Evolutionary conservation across 1,140 invertebrate species (phyloP).

Genomic region (Bombus ignitus): DNA sequence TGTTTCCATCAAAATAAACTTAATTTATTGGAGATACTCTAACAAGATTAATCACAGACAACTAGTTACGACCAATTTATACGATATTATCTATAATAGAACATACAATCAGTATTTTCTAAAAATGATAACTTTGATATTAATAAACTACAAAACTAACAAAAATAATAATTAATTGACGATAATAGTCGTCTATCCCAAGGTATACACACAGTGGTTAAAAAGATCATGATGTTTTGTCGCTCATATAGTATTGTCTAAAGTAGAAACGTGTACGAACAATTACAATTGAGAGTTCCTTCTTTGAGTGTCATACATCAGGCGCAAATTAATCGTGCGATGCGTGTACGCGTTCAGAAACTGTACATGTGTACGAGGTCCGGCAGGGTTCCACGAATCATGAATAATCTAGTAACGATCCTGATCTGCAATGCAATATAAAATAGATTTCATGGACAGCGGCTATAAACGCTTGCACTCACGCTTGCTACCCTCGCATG

Average conservation of each 20-base stretch:
- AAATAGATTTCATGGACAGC: slow-evolving; percentile 68
- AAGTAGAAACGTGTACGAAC: no score
- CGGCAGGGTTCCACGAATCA: slow-evolving; percentile 58
- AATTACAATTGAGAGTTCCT: neutral
- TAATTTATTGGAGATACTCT: neutral
- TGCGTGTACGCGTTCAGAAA: slow-evolving; percentile 13
- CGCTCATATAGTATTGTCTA: no score
- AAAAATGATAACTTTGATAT: neutral
- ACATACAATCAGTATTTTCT: neutral
- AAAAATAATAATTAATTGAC: neutral
- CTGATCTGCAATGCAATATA: slow-evolving; percentile 68
- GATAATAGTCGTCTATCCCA: no score
- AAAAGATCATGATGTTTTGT: no score
- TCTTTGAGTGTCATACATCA: neutral
- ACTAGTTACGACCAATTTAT: neutral
- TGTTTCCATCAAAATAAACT: neutral
- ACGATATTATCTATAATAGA: neutral
- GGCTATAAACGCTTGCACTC: slow-evolving; percentile 42
- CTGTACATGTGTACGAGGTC: neutral
- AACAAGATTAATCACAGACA: slow-evolving; percentile 4
- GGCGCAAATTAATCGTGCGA: slow-evolving; percentile 46
- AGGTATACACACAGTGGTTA: no score
- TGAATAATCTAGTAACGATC: slow-evolving; percentile 64
- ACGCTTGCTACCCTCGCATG: slow-evolving; percentile 42
- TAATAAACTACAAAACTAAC: neutral